phyloP scores from a whole-genome alignment of 2,797 vertebrate species.

The Gallirallus australis region DNA sequence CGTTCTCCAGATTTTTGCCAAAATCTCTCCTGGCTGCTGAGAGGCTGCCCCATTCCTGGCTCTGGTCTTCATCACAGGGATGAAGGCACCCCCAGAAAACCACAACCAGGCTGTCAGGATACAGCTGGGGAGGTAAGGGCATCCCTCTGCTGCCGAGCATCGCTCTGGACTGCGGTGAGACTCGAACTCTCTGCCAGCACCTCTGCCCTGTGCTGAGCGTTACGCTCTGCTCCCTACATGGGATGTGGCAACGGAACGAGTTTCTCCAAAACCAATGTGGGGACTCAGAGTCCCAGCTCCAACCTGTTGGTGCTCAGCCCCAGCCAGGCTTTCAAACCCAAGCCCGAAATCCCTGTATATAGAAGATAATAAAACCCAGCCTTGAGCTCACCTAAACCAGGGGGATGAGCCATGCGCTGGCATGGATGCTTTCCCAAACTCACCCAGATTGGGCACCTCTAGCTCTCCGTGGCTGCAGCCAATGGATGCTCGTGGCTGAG shows the following conservation, averaged over 20 bases:
- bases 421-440: background rate
- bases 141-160: background rate
- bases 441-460: background rate
- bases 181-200: background rate
- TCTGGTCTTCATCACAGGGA: fast-evolving
- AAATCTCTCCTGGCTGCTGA: background rate
- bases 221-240: fast-evolving
- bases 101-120: background rate
- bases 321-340: background rate
- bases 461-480: background rate
- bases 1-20: fast-evolving
- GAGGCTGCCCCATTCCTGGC: background rate
- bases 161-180: background rate
- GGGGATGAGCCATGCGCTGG: background rate
- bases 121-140: background rate
- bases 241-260: fast-evolving
- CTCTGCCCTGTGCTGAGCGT: background rate
- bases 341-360: background rate
- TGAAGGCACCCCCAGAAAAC: background rate
- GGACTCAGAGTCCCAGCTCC: background rate
- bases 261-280: background rate
- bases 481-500: background rate
- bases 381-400: background rate
- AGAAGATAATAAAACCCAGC: background rate
- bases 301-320: background rate